Evolutionary conservation across 2,113 vertebrate species (phyloP).

Genomic region (Tricholaema leucomelas): DNA sequence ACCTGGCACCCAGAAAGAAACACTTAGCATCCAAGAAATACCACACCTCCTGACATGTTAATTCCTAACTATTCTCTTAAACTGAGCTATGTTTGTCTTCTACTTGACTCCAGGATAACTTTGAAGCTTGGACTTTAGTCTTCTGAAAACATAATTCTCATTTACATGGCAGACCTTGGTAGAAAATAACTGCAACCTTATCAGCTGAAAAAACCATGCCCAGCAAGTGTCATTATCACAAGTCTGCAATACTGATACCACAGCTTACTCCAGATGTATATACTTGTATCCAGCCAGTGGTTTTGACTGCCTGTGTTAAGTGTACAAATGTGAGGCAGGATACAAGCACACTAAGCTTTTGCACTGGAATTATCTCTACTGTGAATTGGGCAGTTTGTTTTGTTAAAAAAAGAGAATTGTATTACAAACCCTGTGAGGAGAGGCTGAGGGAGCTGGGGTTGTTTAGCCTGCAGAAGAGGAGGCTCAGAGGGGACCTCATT

Average conservation of each 20-base stretch:
- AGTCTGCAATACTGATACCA: neutral
- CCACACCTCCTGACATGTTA: slow-evolving; percentile 23
- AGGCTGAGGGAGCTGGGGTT: no score
- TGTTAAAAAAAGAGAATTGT: slow-evolving; percentile 39
- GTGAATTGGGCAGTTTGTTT: neutral
- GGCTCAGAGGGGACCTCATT: no score
- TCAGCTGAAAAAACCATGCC: neutral
- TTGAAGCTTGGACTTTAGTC: neutral
- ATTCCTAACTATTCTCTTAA: slow-evolving; percentile 5
- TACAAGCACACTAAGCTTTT: neutral
- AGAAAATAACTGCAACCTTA: neutral
- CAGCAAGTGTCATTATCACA: neutral
- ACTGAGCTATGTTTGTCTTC: neutral
- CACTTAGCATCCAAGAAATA: neutral
- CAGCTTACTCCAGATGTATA: neutral
- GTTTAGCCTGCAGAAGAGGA: no score
- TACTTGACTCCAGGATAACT: neutral
- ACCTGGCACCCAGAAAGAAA: slow-evolving; percentile 9
- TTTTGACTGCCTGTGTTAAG: neutral
- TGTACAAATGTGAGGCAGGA: neutral
- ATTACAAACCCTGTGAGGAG: no score
- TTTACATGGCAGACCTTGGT: neutral
- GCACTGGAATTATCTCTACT: neutral
- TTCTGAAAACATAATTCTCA: neutral
- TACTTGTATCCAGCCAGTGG: neutral